phyloP scores from a whole-genome alignment of 2,888 invertebrate species.

The Chrysomela aeneicollis region DNA sequence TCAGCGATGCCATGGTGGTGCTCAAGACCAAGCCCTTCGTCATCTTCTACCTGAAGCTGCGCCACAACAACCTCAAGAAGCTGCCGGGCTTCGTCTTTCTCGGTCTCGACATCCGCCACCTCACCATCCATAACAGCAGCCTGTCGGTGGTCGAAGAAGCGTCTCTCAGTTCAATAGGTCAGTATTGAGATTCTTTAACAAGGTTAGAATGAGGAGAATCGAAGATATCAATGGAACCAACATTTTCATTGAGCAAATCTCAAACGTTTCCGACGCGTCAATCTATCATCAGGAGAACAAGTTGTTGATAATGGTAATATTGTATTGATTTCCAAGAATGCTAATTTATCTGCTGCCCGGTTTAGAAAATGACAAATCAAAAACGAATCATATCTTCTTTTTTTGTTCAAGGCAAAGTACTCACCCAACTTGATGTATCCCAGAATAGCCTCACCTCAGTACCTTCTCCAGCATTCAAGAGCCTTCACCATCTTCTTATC shows the following conservation, averaged over 20 bases:
- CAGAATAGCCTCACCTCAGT: conserved; percentile 83
- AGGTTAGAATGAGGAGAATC: neutral
- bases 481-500: conserved; percentile 83
- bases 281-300: no score
- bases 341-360: no score
- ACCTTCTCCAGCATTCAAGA: conserved; percentile 81
- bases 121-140: conserved; percentile 89
- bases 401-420: conserved; percentile 77
- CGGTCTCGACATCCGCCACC: conserved; percentile 85
- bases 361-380: no score
- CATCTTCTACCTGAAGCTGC: conserved; percentile 86
- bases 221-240: no score
- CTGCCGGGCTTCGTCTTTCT: conserved; percentile 87
- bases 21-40: conserved; percentile 82
- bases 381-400: no score
- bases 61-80: conserved; percentile 86
- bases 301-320: no score
- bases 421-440: conserved; percentile 89
- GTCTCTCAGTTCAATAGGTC: conserved; percentile 87
- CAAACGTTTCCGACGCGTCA: no score
- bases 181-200: no score
- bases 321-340: no score
- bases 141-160: conserved; percentile 87
- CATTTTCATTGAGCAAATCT: no score
- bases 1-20: conserved; percentile 81